Evolutionary conservation across 2,113 vertebrate genomes (phyloP).

Genomic region (Rana temporaria): DNA sequence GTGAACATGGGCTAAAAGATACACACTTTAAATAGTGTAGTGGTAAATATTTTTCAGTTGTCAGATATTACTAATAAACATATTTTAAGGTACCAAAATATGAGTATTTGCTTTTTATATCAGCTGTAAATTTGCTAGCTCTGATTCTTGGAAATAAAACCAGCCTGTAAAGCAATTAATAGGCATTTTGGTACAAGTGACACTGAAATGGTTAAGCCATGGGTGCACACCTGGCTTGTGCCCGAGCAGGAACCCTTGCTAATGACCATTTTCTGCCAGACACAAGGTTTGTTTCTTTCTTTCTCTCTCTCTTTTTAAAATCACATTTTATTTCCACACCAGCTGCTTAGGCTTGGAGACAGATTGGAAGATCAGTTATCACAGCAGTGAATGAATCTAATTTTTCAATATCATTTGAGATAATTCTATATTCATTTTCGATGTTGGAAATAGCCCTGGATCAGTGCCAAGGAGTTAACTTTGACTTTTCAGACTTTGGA

Average conservation of each 20-base stretch:
- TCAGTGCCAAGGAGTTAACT: slow-evolving; percentile 63
- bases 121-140: too few relatives aligned
- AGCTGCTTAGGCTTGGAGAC: slow-evolving; percentile 77
- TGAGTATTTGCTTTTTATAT: too few relatives aligned
- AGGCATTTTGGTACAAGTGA: not conserved
- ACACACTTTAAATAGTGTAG: too few relatives aligned
- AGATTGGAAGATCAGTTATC: slow-evolving; percentile 83
- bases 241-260: slow-evolving; percentile 63
- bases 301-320: slow-evolving; percentile 67
- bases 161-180: not conserved
- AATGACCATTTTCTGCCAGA: slow-evolving; percentile 64
- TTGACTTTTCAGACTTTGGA: slow-evolving; percentile 43
- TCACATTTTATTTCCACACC: slow-evolving; percentile 79
- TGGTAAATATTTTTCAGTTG: too few relatives aligned
- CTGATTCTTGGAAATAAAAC: not conserved
- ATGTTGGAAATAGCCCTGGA: slow-evolving; percentile 72
- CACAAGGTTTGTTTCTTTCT: slow-evolving; percentile 27
- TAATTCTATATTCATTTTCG: slow-evolving; percentile 78
- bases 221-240: not conserved
- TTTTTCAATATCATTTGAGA: slow-evolving; percentile 81
- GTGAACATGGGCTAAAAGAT: too few relatives aligned
- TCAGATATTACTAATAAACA: too few relatives aligned
- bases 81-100: too few relatives aligned
- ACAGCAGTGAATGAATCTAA: slow-evolving; percentile 81
- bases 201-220: slow-evolving; percentile 43